Evolutionary conservation across 2,797 vertebrate genomes (phyloP).

Genomic region (Rallus crepitans): DNA sequence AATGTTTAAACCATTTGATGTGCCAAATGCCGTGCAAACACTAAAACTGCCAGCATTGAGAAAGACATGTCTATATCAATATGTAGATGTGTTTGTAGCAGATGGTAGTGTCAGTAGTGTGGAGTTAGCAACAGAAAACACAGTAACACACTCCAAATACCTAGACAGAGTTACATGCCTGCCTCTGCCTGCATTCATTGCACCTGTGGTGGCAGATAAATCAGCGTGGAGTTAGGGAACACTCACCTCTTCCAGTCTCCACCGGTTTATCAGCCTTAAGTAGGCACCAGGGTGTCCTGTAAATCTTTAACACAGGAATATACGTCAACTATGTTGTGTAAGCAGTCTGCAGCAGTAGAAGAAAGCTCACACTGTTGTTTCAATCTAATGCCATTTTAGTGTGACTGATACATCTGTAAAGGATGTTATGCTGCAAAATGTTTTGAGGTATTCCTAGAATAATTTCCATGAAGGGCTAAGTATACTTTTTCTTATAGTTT

Average conservation of each 20-base stretch:
- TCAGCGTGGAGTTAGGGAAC: not conserved
- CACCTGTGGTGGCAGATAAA: not conserved
- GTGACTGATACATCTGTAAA: not conserved
- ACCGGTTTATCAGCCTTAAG: slow-evolving; percentile 92
- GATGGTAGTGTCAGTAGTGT: not conserved
- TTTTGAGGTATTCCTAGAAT: not conserved
- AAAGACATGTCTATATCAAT: not conserved
- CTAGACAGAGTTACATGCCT: not conserved
- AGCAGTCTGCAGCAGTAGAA: not conserved
- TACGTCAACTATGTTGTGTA: slow-evolving; percentile 4
- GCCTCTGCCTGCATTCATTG: not conserved
- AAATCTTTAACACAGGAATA: slow-evolving; percentile 85
- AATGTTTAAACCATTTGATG: not conserved
- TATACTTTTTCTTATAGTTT: not conserved
- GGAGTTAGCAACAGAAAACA: not conserved
- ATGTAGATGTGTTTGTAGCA: not conserved
- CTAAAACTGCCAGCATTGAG: not conserved
- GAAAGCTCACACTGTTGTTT: not conserved
- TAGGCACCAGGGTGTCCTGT: slow-evolving; percentile 94
- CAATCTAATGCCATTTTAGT: not conserved
- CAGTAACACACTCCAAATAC: not conserved
- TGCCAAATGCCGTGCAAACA: not conserved
- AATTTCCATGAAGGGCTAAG: not conserved
- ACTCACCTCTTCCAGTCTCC: slow-evolving; percentile 95
- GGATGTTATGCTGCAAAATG: not conserved